Evolutionary conservation across 2,797 vertebrate genomes (phyloP).

Genomic region (Gallinago stenura): DNA sequence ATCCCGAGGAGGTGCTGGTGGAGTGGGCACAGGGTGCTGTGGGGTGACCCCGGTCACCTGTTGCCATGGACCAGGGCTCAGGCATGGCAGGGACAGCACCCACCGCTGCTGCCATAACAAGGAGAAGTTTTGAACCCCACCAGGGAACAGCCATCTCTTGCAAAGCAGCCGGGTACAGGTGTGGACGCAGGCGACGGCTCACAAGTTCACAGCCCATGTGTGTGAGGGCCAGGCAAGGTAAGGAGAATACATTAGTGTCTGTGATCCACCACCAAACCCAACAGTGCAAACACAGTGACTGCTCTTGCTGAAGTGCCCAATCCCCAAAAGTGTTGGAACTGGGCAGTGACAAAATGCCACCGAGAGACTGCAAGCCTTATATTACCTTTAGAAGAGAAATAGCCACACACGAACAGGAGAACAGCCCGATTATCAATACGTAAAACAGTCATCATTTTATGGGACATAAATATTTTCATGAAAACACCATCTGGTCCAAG

Average conservation of each 20-base stretch:
- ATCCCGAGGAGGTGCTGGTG: neutral
- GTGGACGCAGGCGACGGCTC: neutral
- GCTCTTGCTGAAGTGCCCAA: neutral
- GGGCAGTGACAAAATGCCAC: neutral
- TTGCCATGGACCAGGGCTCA: neutral
- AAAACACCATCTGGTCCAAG: neutral
- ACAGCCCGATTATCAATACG: neutral
- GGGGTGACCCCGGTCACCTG: neutral
- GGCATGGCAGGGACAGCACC: accelerated
- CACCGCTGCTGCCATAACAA: accelerated
- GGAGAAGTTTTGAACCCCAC: neutral
- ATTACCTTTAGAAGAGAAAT: neutral
- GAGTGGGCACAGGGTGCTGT: neutral
- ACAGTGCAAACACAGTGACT: accelerated
- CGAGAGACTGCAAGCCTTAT: neutral
- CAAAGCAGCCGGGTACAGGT: neutral
- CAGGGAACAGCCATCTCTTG: accelerated
- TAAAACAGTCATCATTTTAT: neutral
- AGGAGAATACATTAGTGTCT: neutral
- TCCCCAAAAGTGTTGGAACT: neutral
- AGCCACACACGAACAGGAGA: neutral
- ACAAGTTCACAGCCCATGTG: neutral
- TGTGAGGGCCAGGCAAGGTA: neutral
- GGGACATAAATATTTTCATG: neutral
- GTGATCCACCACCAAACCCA: neutral